A percentile compares a stretch with the other conserved stretches of the same genome.
Conservation (phyloP, 2,797 vertebrate genomes). For the Halcyon badia region DNA sequence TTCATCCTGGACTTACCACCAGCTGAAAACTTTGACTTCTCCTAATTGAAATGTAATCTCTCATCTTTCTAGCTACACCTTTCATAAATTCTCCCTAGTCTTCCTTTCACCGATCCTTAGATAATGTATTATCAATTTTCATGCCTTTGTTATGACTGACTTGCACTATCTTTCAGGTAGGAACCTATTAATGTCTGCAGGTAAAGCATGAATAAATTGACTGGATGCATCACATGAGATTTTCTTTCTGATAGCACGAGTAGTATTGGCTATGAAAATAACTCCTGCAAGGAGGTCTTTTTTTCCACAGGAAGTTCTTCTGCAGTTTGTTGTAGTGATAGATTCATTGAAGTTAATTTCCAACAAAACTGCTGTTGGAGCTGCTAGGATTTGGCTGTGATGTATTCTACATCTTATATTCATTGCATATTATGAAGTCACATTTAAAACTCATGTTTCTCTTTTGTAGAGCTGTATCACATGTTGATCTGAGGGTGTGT, state of each 20-base stretch:
- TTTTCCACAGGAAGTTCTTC: not conserved
- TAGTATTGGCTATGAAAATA: not conserved
- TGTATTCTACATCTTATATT: not conserved
- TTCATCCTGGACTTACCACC: not conserved
- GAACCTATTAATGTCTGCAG: not conserved
- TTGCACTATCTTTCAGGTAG: not conserved
- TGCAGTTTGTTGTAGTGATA: not conserved
- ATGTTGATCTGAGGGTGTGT: not conserved
- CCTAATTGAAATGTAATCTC: not conserved
- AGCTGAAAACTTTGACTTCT: not conserved
- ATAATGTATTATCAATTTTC: not conserved
- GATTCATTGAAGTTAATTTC: not conserved
- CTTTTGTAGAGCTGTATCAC: not conserved
- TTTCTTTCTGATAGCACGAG: not conserved
- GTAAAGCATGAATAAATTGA: not conserved
- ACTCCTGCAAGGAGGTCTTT: not conserved
- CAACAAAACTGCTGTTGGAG: not conserved
- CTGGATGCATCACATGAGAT: not conserved
- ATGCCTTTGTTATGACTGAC: not conserved
- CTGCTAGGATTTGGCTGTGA: not conserved
- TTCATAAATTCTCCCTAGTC: not conserved
- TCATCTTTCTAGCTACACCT: not conserved
- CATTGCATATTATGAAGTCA: not conserved
- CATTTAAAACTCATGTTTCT: not conserved
- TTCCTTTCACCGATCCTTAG: not conserved